These are phyloP conservation scores for Antennarius maculatus DNA, from an alignment of 2,797 vertebrate genomes.

Conservation along the genomic window DNA sequence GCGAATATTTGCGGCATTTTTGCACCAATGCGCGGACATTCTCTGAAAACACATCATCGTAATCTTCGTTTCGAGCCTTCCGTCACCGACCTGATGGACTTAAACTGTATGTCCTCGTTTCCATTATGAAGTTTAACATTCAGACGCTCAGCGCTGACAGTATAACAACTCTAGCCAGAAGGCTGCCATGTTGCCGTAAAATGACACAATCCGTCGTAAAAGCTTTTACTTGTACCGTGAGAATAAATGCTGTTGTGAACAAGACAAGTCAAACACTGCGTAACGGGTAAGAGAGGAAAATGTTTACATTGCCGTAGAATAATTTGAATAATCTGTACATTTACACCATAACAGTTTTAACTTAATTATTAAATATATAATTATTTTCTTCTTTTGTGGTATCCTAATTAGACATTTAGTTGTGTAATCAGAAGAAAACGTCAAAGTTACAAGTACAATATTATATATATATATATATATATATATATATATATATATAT, in stretches of 20 bases:
- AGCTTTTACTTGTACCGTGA: constrained; percentile 42
- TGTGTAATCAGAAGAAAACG: background rate
- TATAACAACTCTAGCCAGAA: constrained; percentile 13
- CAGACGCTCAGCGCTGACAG: constrained; percentile 11
- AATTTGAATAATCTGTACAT: too few relatives aligned
- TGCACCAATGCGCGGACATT: constrained; percentile 40
- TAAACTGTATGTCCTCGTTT: background rate
- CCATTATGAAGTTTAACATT: constrained; percentile 15
- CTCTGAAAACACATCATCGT: constrained; percentile 50
- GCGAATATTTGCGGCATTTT: constrained; percentile 29
- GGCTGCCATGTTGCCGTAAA: constrained; percentile 81
- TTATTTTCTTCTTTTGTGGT: background rate
- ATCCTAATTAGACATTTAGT: constrained; percentile 1
- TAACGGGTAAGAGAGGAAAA: background rate
- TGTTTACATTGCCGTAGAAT: too few relatives aligned
- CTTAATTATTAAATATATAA: background rate
- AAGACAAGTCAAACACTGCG: background rate
- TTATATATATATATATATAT: too few relatives aligned
- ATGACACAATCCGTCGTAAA: constrained; percentile 53
- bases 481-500: too few relatives aligned
- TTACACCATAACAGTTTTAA: background rate
- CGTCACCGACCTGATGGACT: constrained; percentile 40
- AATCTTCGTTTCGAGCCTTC: constrained; percentile 40
- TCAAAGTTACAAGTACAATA: background rate
- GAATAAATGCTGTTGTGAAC: background rate